Percentiles rank a stretch among this genome's conserved stretches.
Conservation (phyloP, 2,888 invertebrate genomes). For the Nysson spinosus region DNA sequence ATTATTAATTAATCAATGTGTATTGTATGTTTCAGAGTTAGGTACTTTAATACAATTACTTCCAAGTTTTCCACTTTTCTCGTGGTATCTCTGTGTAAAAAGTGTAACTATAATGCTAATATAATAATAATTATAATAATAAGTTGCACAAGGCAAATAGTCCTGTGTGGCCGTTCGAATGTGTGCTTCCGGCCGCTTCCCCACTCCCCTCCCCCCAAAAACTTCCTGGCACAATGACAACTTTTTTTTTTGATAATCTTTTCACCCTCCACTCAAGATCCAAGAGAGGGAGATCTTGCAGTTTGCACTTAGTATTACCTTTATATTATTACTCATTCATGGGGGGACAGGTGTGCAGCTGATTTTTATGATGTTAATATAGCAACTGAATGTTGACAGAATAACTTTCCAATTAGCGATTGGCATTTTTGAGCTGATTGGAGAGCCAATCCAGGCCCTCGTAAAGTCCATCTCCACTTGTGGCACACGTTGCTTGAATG, state of each 20-base stretch:
- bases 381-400: conserved; percentile 71
- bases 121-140: conserved; percentile 71
- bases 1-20: conserved; percentile 62
- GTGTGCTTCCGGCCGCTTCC: conserved; percentile 60
- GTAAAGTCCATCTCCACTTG: conserved; percentile 98
- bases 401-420: conserved; percentile 84
- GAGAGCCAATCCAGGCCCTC: conserved; percentile 99
- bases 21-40: conserved; percentile 69
- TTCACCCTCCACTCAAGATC: conserved; percentile 57
- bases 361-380: conserved; percentile 70
- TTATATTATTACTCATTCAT: conserved; percentile 59
- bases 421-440: conserved; percentile 99
- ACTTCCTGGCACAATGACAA: conserved; percentile 57
- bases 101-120: conserved; percentile 75
- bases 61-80: conserved; percentile 67
- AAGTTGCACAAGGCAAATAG: conserved; percentile 75
- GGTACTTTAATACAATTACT: conserved; percentile 72
- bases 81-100: conserved; percentile 73
- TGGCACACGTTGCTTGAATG: conserved; percentile 98
- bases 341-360: conserved; percentile 67
- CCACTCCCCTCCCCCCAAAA: conserved; percentile 59
- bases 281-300: conserved; percentile 44
- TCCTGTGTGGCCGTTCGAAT: conserved; percentile 67
- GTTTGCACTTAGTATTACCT: conserved; percentile 54
- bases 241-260: conserved; percentile 54